Evolutionary conservation across 2,113 vertebrate genomes (phyloP), one percentile per base, ranked within the genome.

Genomic region (Quiscalus mexicanus): DNA sequence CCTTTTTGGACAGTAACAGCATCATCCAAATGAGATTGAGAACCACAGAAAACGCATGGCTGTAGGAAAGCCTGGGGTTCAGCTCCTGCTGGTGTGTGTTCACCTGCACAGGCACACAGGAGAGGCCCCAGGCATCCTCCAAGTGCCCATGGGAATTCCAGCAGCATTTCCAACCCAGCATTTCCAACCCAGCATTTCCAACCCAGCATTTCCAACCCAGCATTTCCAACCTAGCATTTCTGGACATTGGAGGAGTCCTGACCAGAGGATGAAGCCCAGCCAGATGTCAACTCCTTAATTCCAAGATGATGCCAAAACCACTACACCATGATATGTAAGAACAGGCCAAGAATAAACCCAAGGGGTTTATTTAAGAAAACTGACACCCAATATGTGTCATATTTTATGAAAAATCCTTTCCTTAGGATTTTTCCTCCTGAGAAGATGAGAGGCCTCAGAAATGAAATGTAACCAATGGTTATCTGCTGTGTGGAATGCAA

Each of bases 151-250:
- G 37, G 35, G 28, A 88, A 88, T 53, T 60, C 37, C 65, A 84
- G 5, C 12, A 39, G 67, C 37, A 35, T 37, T 68, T 8, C 77
- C 47, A 62, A 9, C 14, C 13, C 42, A 8, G 0, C 1, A 37
- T 27, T 71, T 8, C 77, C 42, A 58, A 9, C 17, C 12, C 44
- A 42, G 65, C 37, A 37, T n/a, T 68, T 44, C 44, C 44, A 44
- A 4, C 42, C 42, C 42, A 42, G 42, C 42, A 42, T 16, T 56
- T 10, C 77, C 47, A 62, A 9, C 15, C 12, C 42, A 8, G 0
- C 1, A 37, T 28, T 73, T 7, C 77, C 44, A 58, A 6, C 15
- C 10, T 39, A 5, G 0, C 1, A 33, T 16, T 35, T 35, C 4
- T 4, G 27, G 69, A 33, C 68, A 68, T 2, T 55, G 58, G 67